Conservation (phyloP, 2,113 vertebrate genomes). For the Saccopteryx bilineata region DNA sequence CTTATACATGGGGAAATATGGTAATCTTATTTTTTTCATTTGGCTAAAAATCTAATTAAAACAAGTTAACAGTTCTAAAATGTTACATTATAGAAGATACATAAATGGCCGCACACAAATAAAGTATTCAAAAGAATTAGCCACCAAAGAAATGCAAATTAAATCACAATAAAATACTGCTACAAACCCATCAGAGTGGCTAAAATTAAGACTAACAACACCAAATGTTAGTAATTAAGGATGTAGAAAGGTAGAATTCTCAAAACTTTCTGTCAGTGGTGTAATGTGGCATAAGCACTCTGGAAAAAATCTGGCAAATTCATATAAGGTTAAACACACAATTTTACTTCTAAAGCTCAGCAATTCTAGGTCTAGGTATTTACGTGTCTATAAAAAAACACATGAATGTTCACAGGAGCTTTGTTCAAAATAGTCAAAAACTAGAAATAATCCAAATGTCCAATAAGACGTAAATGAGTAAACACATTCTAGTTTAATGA, state of each 20-base stretch:
- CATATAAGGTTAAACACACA: conserved; percentile 7
- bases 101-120: background rate
- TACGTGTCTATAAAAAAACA: background rate
- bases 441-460: conserved; percentile 23
- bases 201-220: background rate
- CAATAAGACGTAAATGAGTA: conserved; percentile 53
- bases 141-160: conserved; percentile 32
- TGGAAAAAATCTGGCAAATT: background rate
- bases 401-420: conserved; percentile 9
- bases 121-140: background rate
- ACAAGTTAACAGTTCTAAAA: conserved; percentile 48
- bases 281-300: background rate
- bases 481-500: background rate
- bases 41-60: conserved; percentile 54
- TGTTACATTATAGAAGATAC: background rate
- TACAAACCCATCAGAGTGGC: background rate
- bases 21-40: conserved; percentile 42
- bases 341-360: background rate
- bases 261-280: background rate
- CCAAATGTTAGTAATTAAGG: background rate
- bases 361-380: conserved; percentile 34
- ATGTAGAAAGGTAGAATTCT: background rate
- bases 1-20: too few species aligned
- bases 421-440: conserved; percentile 19
- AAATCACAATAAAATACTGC: background rate